phyloP scores from a whole-genome alignment of 2,888 invertebrate genomes.

The Macaria liturata region DNA sequence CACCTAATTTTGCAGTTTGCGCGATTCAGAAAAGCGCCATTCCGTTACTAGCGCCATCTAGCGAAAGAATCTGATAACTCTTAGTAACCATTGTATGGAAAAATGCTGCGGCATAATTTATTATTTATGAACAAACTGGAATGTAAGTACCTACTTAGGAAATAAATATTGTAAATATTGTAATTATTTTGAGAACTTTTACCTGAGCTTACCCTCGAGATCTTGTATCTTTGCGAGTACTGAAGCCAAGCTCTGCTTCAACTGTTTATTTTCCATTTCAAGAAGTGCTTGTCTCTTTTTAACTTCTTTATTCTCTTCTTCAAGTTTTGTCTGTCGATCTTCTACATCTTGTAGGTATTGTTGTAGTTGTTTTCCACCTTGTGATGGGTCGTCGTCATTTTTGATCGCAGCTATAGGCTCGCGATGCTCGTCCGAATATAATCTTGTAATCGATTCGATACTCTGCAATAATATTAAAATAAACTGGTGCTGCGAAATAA shows the following conservation, averaged over 20 bases:
- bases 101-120: background rate
- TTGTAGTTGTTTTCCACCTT: constrained; percentile 56
- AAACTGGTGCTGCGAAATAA: constrained; percentile 6
- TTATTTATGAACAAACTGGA: background rate
- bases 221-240: constrained; percentile 64
- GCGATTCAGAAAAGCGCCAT: background rate
- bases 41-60: background rate
- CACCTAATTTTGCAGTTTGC: background rate
- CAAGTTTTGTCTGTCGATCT: constrained; percentile 52
- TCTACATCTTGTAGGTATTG: constrained; percentile 57
- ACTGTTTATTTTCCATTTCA: constrained; percentile 56
- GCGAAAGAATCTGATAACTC: background rate
- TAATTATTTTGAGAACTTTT: constrained; percentile 31
- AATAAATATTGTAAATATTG: too few relatives aligned
- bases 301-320: constrained; percentile 59
- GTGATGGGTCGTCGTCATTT: constrained; percentile 34
- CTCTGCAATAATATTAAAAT: constrained; percentile 48
- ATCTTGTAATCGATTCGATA: constrained; percentile 66
- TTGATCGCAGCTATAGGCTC: constrained; percentile 48
- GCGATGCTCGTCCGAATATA: constrained; percentile 61
- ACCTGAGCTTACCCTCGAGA: constrained; percentile 70
- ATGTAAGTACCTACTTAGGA: background rate
- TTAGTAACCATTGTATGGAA: background rate
- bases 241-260: constrained; percentile 59
- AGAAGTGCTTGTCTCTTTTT: constrained; percentile 55